Conservation (phyloP, 2,888 invertebrate genomes). For the Morpho helenor region DNA sequence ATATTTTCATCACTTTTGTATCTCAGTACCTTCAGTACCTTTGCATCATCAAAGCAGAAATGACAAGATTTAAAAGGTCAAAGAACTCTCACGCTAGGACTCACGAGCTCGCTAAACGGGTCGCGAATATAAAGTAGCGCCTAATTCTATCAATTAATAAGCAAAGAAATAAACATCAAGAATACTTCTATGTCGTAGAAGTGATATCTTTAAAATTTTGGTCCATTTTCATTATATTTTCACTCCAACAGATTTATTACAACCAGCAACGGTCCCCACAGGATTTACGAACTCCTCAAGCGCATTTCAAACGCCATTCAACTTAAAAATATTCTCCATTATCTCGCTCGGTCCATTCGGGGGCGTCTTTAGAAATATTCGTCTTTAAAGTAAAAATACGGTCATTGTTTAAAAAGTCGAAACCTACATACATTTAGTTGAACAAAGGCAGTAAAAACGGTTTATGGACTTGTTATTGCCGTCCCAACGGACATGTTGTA, state of each 20-base stretch:
- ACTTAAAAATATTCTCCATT: slow-evolving; percentile 35
- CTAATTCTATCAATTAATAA: too few relatives aligned
- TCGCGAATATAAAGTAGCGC: too few relatives aligned
- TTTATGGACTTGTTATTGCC: slow-evolving; percentile 79
- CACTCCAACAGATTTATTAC: slow-evolving; percentile 16
- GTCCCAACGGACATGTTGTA: slow-evolving; percentile 57
- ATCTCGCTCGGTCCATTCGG: slow-evolving; percentile 38
- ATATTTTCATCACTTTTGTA: too few relatives aligned
- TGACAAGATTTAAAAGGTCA: too few relatives aligned
- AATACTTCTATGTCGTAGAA: background rate
- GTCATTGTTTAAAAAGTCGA: slow-evolving; percentile 77
- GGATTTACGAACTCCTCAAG: slow-evolving; percentile 25
- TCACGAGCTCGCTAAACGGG: too few relatives aligned
- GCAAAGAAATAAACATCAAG: too few relatives aligned
- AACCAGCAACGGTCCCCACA: slow-evolving; percentile 14
- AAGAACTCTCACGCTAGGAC: too few relatives aligned
- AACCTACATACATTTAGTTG: slow-evolving; percentile 76
- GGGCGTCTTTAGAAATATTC: slow-evolving; percentile 57
- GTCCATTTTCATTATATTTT: slow-evolving; percentile 12
- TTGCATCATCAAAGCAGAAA: too few relatives aligned
- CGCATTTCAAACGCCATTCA: slow-evolving; percentile 39
- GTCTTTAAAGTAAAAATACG: slow-evolving; percentile 65
- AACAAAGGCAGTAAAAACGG: slow-evolving; percentile 79
- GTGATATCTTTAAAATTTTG: background rate
- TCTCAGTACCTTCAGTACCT: too few relatives aligned